Base-by-base conservation (phyloP, 1,140 invertebrate genomes). In the Xylocopa sonorina region DNA sequence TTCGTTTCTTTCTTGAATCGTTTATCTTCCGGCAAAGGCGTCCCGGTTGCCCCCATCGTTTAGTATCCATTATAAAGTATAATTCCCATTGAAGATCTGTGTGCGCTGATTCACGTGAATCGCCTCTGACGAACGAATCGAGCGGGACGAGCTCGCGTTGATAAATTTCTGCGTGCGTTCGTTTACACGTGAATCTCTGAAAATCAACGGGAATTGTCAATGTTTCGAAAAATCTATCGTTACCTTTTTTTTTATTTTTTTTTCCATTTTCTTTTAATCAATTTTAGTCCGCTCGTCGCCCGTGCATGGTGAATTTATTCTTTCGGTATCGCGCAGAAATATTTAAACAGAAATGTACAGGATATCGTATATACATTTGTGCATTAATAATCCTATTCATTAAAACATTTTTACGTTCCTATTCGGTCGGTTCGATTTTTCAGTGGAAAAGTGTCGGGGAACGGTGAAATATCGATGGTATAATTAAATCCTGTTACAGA, bases 1-100 rank as follows among this genome's bases (percentile, higher is more conserved):
- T 79, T 69, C 82, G 78, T 84, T 74, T 83, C 71, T 78, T n/a
- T 60, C 53, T 77, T 50, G 58, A 79, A 72, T 74, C 82, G 38
- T 84, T 83, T 84, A 84, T 84, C 80, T 82, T 62, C 51, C 50
- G 51, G 64, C 63, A 16, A 69, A 71, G 34, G 43, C 55, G 32
- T 18, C 2, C 43, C 29, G 43, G 64, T 29, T 60, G 43, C 66
- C 43, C 14, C 75, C 55, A 64, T 77, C 64, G 64, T 77, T 68
- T 77, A 71, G 66, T 77, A 58, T 43, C 55, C 75, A 77, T 77
- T 77, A 77, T 69, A 77, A 77, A 77, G 75, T 77, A 69, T 77
- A 77, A 77, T 77, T 77, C 50, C 75, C 55, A 77, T 77, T 77
- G 55, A 71, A 69, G 50, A 16, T 27, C 2, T 12, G 21, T 29